A percentile compares a stretch with the other conserved stretches of the same genome.
Evolutionary conservation across 2,797 vertebrate genomes (phyloP).

Genomic region (Clarias pachynema): DNA sequence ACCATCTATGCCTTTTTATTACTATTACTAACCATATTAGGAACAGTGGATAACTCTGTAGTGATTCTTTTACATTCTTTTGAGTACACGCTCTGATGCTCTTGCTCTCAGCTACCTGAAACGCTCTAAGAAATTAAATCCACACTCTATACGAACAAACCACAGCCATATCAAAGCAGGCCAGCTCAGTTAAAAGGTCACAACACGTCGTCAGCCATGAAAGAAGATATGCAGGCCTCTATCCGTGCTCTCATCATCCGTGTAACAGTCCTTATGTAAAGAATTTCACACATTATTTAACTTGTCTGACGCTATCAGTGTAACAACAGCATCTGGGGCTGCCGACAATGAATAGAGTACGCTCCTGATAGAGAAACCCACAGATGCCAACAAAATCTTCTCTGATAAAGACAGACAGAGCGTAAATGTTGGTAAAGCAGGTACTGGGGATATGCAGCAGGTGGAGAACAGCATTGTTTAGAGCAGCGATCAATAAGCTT

Average conservation of each 20-base stretch:
- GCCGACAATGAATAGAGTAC: constrained; percentile 59
- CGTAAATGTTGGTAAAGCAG: constrained; percentile 64
- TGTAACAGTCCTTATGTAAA: constrained; percentile 73
- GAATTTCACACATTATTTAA: constrained; percentile 85
- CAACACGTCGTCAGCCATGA: constrained; percentile 64
- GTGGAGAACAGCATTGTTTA: constrained; percentile 72
- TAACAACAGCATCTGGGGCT: constrained; percentile 63
- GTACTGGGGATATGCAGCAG: constrained; percentile 77
- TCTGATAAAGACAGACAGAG: constrained; percentile 51
- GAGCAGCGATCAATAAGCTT: constrained; percentile 71
- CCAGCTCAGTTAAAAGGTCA: constrained; percentile 65
- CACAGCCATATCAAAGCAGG: constrained; percentile 58
- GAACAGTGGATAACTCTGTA: background rate
- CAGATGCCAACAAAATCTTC: constrained; percentile 61
- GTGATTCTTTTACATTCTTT: constrained; percentile 18
- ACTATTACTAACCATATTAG: constrained; percentile 48
- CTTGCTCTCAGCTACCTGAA: background rate
- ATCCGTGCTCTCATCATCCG: constrained; percentile 68
- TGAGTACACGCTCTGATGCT: background rate
- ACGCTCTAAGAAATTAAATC: constrained; percentile 6
- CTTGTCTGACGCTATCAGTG: constrained; percentile 75
- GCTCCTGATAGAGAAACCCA: constrained; percentile 67
- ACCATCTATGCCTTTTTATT: constrained; percentile 57
- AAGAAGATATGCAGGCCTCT: constrained; percentile 68
- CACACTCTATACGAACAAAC: constrained; percentile 52